Conservation (phyloP, 2,888 invertebrate species). For the Leptopterna dolabrata region DNA sequence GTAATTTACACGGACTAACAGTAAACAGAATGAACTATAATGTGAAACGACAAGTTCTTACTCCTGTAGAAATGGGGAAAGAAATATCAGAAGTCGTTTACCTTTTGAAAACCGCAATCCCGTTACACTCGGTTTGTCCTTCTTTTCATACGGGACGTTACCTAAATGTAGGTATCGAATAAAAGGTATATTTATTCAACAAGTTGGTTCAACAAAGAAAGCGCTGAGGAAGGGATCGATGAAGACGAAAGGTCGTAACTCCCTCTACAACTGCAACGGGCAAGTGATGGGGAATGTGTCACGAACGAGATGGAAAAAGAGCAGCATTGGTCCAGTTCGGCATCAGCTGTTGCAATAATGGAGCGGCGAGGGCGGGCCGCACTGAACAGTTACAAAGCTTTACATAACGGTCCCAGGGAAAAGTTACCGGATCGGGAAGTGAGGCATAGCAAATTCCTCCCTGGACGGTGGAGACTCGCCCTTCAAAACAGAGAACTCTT, state of each 20-base stretch:
- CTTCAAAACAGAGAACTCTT: not conserved
- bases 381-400: not conserved
- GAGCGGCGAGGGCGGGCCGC: not conserved
- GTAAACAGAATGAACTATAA: too few species aligned
- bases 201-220: not conserved
- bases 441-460: slow-evolving; percentile 22
- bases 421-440: slow-evolving; percentile 14
- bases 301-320: not conserved
- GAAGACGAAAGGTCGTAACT: not conserved
- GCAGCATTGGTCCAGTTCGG: not conserved
- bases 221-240: not conserved
- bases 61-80: too few species aligned
- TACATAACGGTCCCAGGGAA: slow-evolving; percentile 6
- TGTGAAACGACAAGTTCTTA: too few species aligned
- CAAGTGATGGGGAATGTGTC: not conserved
- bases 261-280: not conserved
- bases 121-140: not conserved
- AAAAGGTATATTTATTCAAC: not conserved
- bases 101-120: too few species aligned
- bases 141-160: not conserved
- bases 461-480: not conserved
- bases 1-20: too few species aligned
- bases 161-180: not conserved
- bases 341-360: slow-evolving; percentile 21
- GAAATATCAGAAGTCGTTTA: too few species aligned